These are phyloP conservation scores for Gerris lacustris DNA, from an alignment of 2,888 invertebrate genomes.

Conservation along the genomic window DNA sequence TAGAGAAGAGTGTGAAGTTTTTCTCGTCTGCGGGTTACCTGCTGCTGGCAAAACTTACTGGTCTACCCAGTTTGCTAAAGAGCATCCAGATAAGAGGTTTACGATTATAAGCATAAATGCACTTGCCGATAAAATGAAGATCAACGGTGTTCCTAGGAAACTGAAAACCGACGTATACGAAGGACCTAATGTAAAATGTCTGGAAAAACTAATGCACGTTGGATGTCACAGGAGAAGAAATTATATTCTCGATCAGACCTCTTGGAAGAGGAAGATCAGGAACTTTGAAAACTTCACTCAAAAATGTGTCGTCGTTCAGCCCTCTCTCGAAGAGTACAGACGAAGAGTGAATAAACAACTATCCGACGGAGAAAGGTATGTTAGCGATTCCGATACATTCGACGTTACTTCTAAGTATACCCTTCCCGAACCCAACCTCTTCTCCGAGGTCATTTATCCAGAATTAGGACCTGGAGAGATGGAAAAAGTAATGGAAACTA, in stretches of 20 bases:
- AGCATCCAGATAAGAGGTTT: constrained; percentile 65
- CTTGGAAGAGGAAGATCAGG: constrained; percentile 1
- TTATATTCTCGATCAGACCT: constrained; percentile 83
- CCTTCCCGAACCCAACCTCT: neutral
- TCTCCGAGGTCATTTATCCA: neutral
- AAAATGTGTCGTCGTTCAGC: neutral
- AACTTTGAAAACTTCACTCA: neutral
- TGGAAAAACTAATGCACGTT: constrained; percentile 67
- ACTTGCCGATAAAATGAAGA: constrained; percentile 87
- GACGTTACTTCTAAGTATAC: neutral
- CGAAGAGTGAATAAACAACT: neutral
- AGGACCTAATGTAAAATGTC: constrained; percentile 46
- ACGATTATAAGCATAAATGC: constrained; percentile 76
- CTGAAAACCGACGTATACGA: neutral
- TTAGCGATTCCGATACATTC: neutral
- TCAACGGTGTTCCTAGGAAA: constrained; percentile 34
- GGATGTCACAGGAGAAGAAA: constrained; percentile 75
- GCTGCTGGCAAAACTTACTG: constrained; percentile 87
- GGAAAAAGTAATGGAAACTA: neutral
- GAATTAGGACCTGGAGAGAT: neutral
- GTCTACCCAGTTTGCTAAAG: constrained; percentile 60
- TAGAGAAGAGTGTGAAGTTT: constrained; percentile 67
- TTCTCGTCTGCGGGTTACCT: constrained; percentile 85
- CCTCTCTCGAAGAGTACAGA: neutral
- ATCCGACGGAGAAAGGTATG: neutral